Evolutionary conservation across 2,113 vertebrate genomes (phyloP), one percentile per base, ranked within the genome.

Genomic region (Ptychochromis oligacanthus): DNA sequence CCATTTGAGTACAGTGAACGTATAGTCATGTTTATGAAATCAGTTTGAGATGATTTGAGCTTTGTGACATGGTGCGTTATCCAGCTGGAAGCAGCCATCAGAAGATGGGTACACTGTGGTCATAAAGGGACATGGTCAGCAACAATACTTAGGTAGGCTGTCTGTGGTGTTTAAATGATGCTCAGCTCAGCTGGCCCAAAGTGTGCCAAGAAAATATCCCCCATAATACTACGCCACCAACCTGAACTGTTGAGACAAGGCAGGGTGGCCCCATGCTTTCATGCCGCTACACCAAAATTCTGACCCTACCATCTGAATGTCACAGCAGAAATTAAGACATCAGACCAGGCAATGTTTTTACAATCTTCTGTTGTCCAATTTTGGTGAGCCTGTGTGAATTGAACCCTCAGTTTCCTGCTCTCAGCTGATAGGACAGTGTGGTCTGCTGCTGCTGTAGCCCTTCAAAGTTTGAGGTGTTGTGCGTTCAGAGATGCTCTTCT

Each of bases 191-290:
- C n/a, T n/a, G n/a, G n/a, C n/a, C n/a, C n/a, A n/a, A n/a, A n/a
- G 13, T 0, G 0, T 0, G 13, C 38, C n/a, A 43, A 4, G 9
- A 65, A 43, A 26, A 1, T 43, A 0, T 43, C 61, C 34, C n/a
- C 36, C 62, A 40, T 2, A 64, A 9, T 34, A 12, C 12, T 40
- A 40, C 38, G 38, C n/a, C 38, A 24, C 13, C 38, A 26, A n/a
- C 20, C n/a, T 1, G 0, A 11, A 36, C 61, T 24, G 36, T 13
- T 40, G n/a, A 22, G 0, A 22, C 6, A 26, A 46, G 14, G 22
- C 0, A 15, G 62, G 38, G 46, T 46, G 14, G 0, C 43, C 26
- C 43, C 14, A 0, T 2, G 14, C 22, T 67, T 11, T 40, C 36
- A 40, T 11, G 40, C 12, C 0, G 13, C 22, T 46, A 14, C 43